Evolutionary conservation across 2,797 vertebrate genomes (phyloP).

Genomic region (Chaetophractus vellerosus): DNA sequence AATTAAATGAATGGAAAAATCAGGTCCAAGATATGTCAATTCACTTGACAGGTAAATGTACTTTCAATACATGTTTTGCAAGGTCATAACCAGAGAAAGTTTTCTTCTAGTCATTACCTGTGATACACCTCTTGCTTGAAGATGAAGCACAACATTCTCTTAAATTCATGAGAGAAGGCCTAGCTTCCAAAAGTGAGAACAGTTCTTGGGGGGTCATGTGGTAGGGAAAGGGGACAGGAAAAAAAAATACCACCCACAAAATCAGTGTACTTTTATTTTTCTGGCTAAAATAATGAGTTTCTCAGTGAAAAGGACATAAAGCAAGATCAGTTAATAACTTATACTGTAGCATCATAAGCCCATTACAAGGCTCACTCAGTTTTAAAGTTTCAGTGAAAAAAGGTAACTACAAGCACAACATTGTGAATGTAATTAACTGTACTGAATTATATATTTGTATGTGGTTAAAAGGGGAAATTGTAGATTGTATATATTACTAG

Average conservation of each 20-base stretch:
- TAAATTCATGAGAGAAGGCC: neutral
- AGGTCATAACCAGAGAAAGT: neutral
- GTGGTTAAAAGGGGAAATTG: too few species aligned
- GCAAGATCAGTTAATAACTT: neutral
- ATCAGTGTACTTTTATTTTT: slow-evolving; percentile 17
- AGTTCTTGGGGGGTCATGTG: neutral
- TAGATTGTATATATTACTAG: too few species aligned
- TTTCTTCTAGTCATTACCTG: neutral
- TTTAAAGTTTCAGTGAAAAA: neutral
- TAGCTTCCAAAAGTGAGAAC: slow-evolving; percentile 11
- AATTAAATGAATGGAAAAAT: neutral
- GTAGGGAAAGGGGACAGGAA: neutral
- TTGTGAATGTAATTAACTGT: too few species aligned
- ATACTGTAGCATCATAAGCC: neutral
- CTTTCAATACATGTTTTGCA: neutral
- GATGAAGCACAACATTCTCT: neutral
- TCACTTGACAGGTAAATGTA: neutral
- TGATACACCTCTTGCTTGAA: neutral
- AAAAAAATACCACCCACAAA: too few species aligned
- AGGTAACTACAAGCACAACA: too few species aligned
- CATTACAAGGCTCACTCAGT: neutral
- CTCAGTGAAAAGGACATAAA: neutral
- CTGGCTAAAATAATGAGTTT: slow-evolving; percentile 25
- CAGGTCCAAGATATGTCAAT: neutral
- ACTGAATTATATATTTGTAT: too few species aligned